Evolutionary conservation across 2,113 vertebrate genomes (phyloP), one percentile per base, ranked within the genome.

Genomic region (Leiothrix lutea): DNA sequence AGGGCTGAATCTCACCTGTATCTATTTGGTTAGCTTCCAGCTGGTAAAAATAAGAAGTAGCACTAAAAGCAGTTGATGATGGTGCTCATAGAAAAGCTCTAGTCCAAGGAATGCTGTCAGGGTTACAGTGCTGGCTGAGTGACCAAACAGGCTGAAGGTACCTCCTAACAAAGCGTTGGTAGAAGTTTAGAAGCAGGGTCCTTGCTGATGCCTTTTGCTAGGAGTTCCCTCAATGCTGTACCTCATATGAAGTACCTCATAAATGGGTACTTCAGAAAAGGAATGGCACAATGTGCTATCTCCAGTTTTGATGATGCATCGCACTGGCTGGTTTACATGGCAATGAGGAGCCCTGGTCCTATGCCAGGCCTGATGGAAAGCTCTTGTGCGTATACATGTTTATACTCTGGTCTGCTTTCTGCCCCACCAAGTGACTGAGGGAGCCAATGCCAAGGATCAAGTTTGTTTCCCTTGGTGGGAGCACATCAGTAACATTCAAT

Each of bases 401-500:
- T 86, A 57, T 72, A 45, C 29, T 87, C 70, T 25, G 18, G 13
- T 86, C 95, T 80, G 36, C 35, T 67, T 90, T 92, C 77, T 87
- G 57, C 42, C 79, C 29, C 71, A 45, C 42, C 57, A 82, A 88
- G 71, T 38, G 62, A 66, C 33, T 8, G 33, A 54, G 24, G 33
- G 48, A 91, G 70, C 35, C 80, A 87, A n/a, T 80, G 66, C 23
- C 26, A 21, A 38, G 26, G 65, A 95, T 90, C 31, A 51, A 24
- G 33, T 90, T 95, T 95, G 81, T 91, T 97, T 94, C 81, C 54
- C 33, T 87, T 82, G 77, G 66, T 95, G 61, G 31, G n/a, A 50
- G 50, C 48, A 79, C 23, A 91, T 50, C 62, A 87, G 48, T 44
- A 86, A 81, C 60, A 47, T 44, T 93, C 60, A 80, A 40, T 48